A percentile compares a stretch with the other conserved stretches of the same genome.
Conservation (phyloP, 2,797 vertebrate species). For the Moxostoma hubbsi region DNA sequence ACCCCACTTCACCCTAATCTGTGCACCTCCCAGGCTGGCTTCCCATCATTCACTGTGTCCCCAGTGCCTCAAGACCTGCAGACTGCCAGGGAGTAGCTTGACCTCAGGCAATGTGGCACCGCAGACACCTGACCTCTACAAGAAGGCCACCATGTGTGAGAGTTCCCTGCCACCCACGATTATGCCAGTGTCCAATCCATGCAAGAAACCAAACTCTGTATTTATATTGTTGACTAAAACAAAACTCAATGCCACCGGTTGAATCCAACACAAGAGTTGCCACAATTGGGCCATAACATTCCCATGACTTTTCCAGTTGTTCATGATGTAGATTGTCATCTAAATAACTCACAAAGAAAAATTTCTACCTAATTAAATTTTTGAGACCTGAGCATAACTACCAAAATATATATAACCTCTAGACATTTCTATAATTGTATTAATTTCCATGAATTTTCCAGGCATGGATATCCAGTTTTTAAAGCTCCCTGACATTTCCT, state of each 20-base stretch:
- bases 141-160: conserved; percentile 57
- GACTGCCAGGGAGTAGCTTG: conserved; percentile 56
- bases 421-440: no score
- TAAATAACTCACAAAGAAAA: no score
- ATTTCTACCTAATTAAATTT: no score
- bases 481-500: no score
- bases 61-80: conserved; percentile 63
- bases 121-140: conserved; percentile 62
- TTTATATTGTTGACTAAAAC: not conserved
- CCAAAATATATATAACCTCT: no score
- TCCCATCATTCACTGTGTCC: conserved; percentile 56
- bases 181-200: not conserved
- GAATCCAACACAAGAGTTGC: no score
- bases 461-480: no score
- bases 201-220: conserved; percentile 14
- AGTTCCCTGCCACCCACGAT: conserved; percentile 19
- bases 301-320: no score
- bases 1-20: conserved; percentile 52
- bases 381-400: no score
- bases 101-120: conserved; percentile 67
- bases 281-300: no score
- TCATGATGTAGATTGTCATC: no score
- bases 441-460: no score
- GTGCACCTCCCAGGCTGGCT: conserved; percentile 42
- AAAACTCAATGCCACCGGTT: not conserved